Evolutionary conservation across 2,888 invertebrate genomes (phyloP).

Genomic region (Macrosiphum euphorbiae): DNA sequence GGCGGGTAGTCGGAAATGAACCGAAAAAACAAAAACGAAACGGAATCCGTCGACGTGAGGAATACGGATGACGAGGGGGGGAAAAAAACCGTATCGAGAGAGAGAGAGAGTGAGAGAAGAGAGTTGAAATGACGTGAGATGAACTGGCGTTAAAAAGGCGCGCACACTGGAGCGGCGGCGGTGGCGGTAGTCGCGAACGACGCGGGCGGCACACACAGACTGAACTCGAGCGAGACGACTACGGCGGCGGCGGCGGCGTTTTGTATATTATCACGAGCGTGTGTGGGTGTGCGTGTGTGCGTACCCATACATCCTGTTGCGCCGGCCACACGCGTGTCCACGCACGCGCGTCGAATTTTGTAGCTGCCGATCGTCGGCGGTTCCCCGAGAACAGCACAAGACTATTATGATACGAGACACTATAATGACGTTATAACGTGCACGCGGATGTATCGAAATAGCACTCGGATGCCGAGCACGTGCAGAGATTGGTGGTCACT

Average conservation of each 20-base stretch:
- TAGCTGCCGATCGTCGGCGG: background rate
- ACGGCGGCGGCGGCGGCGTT: conserved; percentile 15
- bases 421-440: no score
- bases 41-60: no score
- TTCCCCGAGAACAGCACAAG: background rate
- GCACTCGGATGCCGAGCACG: no score
- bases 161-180: conserved; percentile 37
- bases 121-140: background rate
- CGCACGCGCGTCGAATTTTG: background rate
- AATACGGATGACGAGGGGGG: background rate
- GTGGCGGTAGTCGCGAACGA: conserved; percentile 54
- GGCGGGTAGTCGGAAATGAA: background rate
- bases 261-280: background rate
- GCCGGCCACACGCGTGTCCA: conserved; percentile 21
- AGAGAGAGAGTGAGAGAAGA: background rate
- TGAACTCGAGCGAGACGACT: conserved; percentile 47
- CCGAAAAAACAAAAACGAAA: background rate
- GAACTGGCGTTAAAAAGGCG: conserved; percentile 1
- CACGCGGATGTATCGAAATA: no score
- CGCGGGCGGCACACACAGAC: conserved; percentile 61
- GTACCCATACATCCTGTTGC: conserved; percentile 59
- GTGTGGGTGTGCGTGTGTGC: background rate
- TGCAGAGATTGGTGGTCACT: no score
- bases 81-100: background rate
- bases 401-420: no score